Base-by-base conservation (phyloP, 1,140 invertebrate species). In the Lasioglossum albipes region DNA sequence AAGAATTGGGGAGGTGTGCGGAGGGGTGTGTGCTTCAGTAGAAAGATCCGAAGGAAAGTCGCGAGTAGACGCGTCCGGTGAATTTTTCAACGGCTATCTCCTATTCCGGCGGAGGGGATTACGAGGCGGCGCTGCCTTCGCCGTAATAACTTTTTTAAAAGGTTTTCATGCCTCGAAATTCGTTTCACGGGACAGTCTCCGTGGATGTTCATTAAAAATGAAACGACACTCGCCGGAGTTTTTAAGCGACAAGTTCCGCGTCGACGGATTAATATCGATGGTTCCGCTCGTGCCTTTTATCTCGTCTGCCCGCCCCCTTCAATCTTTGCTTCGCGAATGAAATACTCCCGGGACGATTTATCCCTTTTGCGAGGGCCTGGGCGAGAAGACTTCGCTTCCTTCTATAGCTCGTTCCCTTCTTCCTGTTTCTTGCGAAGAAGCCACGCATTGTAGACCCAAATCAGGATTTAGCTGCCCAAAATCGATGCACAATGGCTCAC, bases 101-200 rank as follows among this genome's bases (percentile, higher is more conserved):
- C 66, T 61, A 62, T 77, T 70, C 57, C 27, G 13, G 13, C 7
- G 41, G 1, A 7, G 57, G 42, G 57, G 45, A 64, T 64, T 64
- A 78, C 57, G 42, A 67, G 69, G 41, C 36, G 7, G 42, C 16
- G 7, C 42, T 54, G 57, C 13, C 45, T 64, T 71, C 75, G 68
- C 67, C 42, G 68, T 78, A 64, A 78, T 78, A 71, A 78, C 75
- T 64, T 71, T 71, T 64, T 71, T 42, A 71, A 71, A 78, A 64
- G 59, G 42, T 71, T 71, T 54, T 76, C 65, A 36, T 49, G 65
- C 65, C 67, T 45, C 42, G 68, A 78, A 78, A 71, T 62, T 78
- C 67, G 59, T 71, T 78, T 27, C 57, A 54, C 67, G 6, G 27
- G 45, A 20, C 41, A 18, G 75, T 41, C 27, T 41, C 52, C 64